Evolutionary conservation across 2,797 vertebrate genomes (phyloP).

Genomic region (Chelon auratus): DNA sequence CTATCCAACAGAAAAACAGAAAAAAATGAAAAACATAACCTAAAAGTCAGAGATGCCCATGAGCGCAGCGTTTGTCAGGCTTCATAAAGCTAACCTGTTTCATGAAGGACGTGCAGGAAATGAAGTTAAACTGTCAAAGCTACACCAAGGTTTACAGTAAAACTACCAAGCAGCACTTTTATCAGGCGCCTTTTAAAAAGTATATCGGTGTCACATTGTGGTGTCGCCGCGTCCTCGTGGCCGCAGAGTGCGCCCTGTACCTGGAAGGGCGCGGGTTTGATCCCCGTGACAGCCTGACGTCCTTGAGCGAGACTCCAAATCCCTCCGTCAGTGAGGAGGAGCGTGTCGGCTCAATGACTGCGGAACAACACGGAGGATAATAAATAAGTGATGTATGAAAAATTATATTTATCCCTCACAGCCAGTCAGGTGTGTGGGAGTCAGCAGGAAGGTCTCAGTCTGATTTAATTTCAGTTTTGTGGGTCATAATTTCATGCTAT

Average conservation of each 20-base stretch:
- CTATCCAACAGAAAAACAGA: neutral
- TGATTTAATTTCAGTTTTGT: constrained; percentile 47
- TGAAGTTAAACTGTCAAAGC: constrained; percentile 48
- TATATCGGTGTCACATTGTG: constrained; percentile 28
- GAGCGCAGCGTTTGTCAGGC: constrained; percentile 1
- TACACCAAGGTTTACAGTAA: constrained; percentile 36
- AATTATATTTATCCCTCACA: constrained; percentile 58
- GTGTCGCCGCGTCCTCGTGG: constrained; percentile 24
- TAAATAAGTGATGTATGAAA: constrained; percentile 65
- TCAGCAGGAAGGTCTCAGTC: constrained; percentile 32
- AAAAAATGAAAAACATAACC: too few species aligned
- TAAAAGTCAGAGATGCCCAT: neutral
- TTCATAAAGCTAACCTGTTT: constrained; percentile 26
- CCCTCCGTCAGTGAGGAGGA: constrained; percentile 31
- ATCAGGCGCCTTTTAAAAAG: constrained; percentile 41
- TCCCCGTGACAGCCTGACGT: constrained; percentile 34
- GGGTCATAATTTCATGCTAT: constrained; percentile 41
- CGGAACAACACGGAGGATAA: constrained; percentile 47
- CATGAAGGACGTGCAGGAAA: constrained; percentile 27
- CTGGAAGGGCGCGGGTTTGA: constrained; percentile 47
- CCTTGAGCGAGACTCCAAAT: constrained; percentile 30
- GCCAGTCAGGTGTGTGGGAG: constrained; percentile 46
- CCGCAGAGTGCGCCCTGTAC: constrained; percentile 16
- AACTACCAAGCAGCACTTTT: constrained; percentile 1
- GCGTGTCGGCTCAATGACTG: constrained; percentile 51